Base-by-base conservation (phyloP, 2,888 invertebrate species). In the Byasa hedistus region DNA sequence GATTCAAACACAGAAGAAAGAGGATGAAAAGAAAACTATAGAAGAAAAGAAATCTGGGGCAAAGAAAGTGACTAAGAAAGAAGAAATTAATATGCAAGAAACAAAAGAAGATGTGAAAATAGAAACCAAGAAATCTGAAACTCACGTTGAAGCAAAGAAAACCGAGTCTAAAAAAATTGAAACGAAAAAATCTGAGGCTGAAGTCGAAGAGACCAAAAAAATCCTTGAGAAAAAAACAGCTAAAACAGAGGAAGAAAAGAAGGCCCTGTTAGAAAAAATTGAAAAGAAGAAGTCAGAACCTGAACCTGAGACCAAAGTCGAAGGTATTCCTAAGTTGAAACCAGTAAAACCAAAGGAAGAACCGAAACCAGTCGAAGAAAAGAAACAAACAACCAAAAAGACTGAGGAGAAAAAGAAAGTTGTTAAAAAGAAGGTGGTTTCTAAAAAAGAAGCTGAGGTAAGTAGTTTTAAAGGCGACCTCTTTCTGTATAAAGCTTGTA, bases 291-390 rank as follows among this genome's bases (percentile, higher is more conserved):
- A 80, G 68, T 73, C 75, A 51, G 87, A 87, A 79, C 83, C 86
- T 69, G 89, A 92, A 79, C 82, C 87, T 19, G 93, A 93, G 80
- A 87, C 92, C 66, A 93, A 94, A 82, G 90, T 93, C 77, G 94
- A 93, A 85, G 93, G 93, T 81, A 90, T 93, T 82, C 93, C 93
- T 76, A 93, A 93, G 86, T 87, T 94, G 27, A 93, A 92, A 77
- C 82, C 93, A 65, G 87, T 93, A 7, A 92, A 92, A 73, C 89
- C 90, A 22, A 92, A 92, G 77, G 92, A 92, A 71, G 91, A 90
- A 76, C 81, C 86, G 21, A 85, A 84, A 23, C 87, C 87, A 67
- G 89, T 86, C 74, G 87, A 90, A 79, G 89, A 92, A 73, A 89
- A 88, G 73, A 83, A 83, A 57, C 79, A 80, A 68, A 86, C 86